Conservation (phyloP, 2,797 vertebrate species). For the Macrochelys suwanniensis region DNA sequence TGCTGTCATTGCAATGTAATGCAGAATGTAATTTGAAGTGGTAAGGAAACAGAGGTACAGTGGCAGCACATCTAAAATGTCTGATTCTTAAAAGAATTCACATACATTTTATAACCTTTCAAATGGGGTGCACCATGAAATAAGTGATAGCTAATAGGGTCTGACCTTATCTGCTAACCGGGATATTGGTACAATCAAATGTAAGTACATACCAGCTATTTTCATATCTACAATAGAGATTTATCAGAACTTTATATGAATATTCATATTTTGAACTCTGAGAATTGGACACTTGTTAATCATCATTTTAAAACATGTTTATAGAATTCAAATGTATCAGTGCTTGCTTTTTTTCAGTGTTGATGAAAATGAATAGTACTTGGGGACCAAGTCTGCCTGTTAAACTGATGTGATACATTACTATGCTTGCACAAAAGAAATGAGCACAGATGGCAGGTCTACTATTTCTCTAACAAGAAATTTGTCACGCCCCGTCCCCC, state of each 20-base stretch:
- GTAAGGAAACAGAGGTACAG: not conserved
- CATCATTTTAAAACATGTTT: constrained; percentile 70
- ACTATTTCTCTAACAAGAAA: constrained; percentile 75
- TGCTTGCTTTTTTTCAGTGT: constrained; percentile 20
- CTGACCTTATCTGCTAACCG: constrained; percentile 11
- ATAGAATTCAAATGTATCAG: constrained; percentile 65
- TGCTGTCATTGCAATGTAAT: not conserved
- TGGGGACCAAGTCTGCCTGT: constrained; percentile 60
- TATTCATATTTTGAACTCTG: constrained; percentile 59
- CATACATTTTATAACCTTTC: not conserved
- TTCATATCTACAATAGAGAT: not conserved
- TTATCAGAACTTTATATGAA: constrained; percentile 41
- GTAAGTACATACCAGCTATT: not conserved
- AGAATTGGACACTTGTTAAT: constrained; percentile 65
- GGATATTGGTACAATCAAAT: not conserved
- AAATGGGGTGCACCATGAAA: not conserved
- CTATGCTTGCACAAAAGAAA: constrained; percentile 63
- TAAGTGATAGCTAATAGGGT: not conserved
- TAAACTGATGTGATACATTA: constrained; percentile 75
- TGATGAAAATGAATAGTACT: constrained; percentile 76
- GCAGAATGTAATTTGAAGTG: not conserved
- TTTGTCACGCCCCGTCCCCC: constrained; percentile 10
- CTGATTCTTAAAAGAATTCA: not conserved
- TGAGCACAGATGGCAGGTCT: constrained; percentile 73
- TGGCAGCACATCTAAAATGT: not conserved